Conservation (phyloP, 2,888 invertebrate species). For the Xanthia icteritia region DNA sequence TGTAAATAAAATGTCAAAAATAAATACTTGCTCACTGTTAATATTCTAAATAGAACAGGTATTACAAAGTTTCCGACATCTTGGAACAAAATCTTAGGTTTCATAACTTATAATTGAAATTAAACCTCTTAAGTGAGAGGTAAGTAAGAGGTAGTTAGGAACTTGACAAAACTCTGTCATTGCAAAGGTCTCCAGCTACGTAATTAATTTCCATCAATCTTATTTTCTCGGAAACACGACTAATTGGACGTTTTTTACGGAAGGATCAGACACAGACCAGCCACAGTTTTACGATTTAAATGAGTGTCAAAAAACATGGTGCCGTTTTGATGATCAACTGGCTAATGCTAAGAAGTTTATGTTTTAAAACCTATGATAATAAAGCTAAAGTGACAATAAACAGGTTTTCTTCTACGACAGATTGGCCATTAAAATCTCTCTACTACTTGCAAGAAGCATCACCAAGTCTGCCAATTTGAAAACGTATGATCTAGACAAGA, state of each 20-base stretch:
- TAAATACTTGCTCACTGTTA: background rate
- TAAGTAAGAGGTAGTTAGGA: conserved; percentile 10
- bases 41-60: background rate
- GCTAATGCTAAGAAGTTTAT: background rate
- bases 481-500: no score
- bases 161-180: conserved; percentile 21
- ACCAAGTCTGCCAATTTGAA: background rate
- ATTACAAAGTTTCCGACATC: background rate
- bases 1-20: conserved; percentile 29
- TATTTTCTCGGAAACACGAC: conserved; percentile 19
- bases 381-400: no score
- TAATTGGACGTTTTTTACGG: conserved; percentile 35
- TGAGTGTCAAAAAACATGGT: background rate
- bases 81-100: background rate
- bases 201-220: conserved; percentile 42
- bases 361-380: background rate
- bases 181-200: background rate
- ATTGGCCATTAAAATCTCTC: background rate
- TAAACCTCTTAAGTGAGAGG: background rate
- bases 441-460: background rate
- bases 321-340: background rate
- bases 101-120: background rate
- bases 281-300: background rate
- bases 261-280: conserved; percentile 1
- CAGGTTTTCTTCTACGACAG: no score